Percentiles rank a stretch among this genome's conserved stretches.
Evolutionary conservation across 2,113 vertebrate species (phyloP).

Genomic region (Proteles cristata): DNA sequence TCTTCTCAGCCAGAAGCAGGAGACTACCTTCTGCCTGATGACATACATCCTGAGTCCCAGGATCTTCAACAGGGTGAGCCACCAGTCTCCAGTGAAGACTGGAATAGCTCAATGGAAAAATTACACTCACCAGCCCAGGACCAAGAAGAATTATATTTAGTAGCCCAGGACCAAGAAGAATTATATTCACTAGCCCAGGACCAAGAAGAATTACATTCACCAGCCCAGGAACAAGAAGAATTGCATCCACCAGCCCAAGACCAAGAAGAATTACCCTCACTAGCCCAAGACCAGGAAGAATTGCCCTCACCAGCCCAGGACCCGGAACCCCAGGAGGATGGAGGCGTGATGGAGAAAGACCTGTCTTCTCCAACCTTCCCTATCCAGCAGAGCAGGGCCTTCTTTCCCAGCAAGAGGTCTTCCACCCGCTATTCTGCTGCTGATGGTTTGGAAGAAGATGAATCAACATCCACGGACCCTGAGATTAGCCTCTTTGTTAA

Average conservation of each 20-base stretch:
- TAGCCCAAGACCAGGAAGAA: background rate
- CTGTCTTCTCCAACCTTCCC: background rate
- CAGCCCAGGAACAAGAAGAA: background rate
- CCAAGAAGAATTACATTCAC: background rate
- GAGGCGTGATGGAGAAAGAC: background rate
- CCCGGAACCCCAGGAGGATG: background rate
- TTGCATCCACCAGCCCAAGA: background rate
- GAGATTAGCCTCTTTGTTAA: slow-evolving; percentile 85
- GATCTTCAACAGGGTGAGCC: background rate
- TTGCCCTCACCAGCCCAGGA: background rate
- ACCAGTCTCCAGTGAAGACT: background rate
- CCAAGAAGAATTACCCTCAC: background rate
- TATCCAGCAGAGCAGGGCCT: slow-evolving; percentile 56
- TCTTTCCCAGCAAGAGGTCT: background rate
- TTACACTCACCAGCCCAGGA: background rate
- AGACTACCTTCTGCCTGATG: slow-evolving; percentile 44
- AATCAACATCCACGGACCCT: background rate
- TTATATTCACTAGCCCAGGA: background rate
- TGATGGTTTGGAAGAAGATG: slow-evolving; percentile 31
- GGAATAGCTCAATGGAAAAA: background rate
- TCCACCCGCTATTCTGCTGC: slow-evolving; percentile 49
- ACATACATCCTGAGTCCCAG: background rate
- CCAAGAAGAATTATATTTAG: background rate
- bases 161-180: background rate
- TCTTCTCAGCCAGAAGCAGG: slow-evolving; percentile 69